Conservation (phyloP, 2,888 invertebrate species). For the Clivina fossor region DNA sequence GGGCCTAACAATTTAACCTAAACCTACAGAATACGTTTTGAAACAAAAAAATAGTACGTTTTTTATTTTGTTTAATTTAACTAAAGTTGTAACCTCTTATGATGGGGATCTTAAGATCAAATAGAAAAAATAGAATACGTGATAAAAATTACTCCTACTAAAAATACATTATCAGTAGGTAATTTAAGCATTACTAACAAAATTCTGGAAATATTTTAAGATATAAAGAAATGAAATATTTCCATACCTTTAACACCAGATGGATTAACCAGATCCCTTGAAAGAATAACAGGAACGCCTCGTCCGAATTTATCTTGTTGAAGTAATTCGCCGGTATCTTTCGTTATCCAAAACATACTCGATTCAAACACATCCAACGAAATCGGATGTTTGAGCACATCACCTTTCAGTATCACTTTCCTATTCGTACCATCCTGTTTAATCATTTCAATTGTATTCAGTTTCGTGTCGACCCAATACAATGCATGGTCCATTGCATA, state of each 20-base stretch:
- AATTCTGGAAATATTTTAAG: background rate
- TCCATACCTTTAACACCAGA: slow-evolving; percentile 82
- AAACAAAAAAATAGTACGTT: too few species aligned
- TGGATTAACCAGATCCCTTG: slow-evolving; percentile 82
- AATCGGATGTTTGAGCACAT: slow-evolving; percentile 74
- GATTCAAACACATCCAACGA: slow-evolving; percentile 94
- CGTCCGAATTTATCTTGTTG: slow-evolving; percentile 96
- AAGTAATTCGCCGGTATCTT: slow-evolving; percentile 82
- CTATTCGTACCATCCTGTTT: slow-evolving; percentile 78
- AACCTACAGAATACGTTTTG: too few species aligned
- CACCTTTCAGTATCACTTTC: slow-evolving; percentile 72
- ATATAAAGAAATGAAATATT: slow-evolving; percentile 2
- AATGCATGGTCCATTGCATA: slow-evolving; percentile 84
- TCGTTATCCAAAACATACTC: slow-evolving; percentile 89
- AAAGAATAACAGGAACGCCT: slow-evolving; percentile 82
- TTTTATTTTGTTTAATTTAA: too few species aligned
- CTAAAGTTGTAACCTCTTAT: too few species aligned
- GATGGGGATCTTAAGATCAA: too few species aligned
- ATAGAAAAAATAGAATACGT: too few species aligned
- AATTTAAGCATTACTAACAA: background rate
- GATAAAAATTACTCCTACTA: too few species aligned
- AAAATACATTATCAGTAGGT: background rate
- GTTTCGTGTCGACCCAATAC: slow-evolving; percentile 95
- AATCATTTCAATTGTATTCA: slow-evolving; percentile 86
- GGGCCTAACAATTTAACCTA: too few species aligned